A percentile compares a stretch with the other conserved stretches of the same genome.
These are phyloP conservation scores for Poecilobothrus nobilitatus DNA, from an alignment of 2,888 invertebrate species.

Conservation along the genomic window DNA sequence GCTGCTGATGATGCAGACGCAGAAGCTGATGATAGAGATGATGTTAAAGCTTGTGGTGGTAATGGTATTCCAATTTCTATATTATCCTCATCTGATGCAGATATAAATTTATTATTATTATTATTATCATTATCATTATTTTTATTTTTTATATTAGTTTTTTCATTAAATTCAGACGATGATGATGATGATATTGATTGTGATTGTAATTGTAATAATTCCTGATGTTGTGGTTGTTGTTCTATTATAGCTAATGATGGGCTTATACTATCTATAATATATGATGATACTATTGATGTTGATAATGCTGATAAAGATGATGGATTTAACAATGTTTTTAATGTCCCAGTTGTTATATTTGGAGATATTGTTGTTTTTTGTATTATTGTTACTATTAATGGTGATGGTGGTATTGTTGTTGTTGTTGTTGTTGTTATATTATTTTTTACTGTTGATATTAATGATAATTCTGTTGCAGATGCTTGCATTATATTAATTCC, in stretches of 20 bases:
- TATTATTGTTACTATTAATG: slow-evolving; percentile 18
- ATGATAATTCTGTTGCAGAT: not conserved
- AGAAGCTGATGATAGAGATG: not conserved
- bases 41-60: slow-evolving; percentile 4
- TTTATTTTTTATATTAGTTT: too few species aligned
- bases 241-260: too few species aligned
- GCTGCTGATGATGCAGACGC: not conserved
- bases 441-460: not conserved
- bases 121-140: too few species aligned
- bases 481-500: not conserved
- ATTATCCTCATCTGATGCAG: not conserved
- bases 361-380: slow-evolving; percentile 16
- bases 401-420: slow-evolving; percentile 14
- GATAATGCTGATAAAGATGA: not conserved
- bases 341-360: slow-evolving; percentile 14
- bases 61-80: not conserved
- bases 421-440: not conserved
- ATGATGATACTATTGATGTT: not conserved
- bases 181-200: not conserved
- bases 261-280: too few species aligned
- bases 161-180: not conserved
- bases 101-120: not conserved
- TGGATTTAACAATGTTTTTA: too few species aligned
- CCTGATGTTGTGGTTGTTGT: too few species aligned
- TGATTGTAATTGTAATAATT: too few species aligned